Base-by-base conservation (phyloP, 1,140 invertebrate species). In the Lucilia sericata region DNA sequence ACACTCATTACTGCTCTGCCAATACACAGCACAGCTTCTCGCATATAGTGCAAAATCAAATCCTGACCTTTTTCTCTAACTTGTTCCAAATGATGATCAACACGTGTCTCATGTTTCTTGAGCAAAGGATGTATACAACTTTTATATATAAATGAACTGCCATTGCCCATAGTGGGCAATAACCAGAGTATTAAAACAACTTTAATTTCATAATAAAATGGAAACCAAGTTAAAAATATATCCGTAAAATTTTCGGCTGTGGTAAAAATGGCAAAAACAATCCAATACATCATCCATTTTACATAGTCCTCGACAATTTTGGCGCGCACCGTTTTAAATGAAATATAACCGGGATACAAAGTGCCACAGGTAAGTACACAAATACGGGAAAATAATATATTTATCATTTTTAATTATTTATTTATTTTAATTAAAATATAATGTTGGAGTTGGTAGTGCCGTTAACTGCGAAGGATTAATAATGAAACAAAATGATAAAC, bases 241-340 rank as follows among this genome's bases (percentile, higher is more conserved):
- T 42, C 51, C 12, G 84, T 83, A 0, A 87, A 12, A 13, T 74
- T 86, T n/a, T 87, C 87, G 0, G 87, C 8, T 0, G 80, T 25
- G 1, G 78, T 74, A 30, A 83, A 88, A 7, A 86, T 51, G 0
- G 86, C 87, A 17, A 88, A 89, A 3, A 87, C 88, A 36, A 88
- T 87, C 88, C 88, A 89, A 74, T 88, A 89, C 25, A 86, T 86
- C 47, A 89, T 51, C 88, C 88, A 89, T 14, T 49, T 19, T 5
- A 98, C 97, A 92, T 99, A 98, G 96, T 99, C 97, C 91, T 97
- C 97, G 74, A 98, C 95, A 91, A 98, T 97, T 93, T 97, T 98
- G 87, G 96, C 97, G 90, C 96, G 95, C 36, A 99, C 96, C 84
- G 97, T 97, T 93, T 98, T 98, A 92, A 98, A 99, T 60, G 98